A percentile compares a stretch with the other conserved stretches of the same genome.
Evolutionary conservation across 1,140 invertebrate genomes (phyloP).

Genomic region (Parapsyche elsis): DNA sequence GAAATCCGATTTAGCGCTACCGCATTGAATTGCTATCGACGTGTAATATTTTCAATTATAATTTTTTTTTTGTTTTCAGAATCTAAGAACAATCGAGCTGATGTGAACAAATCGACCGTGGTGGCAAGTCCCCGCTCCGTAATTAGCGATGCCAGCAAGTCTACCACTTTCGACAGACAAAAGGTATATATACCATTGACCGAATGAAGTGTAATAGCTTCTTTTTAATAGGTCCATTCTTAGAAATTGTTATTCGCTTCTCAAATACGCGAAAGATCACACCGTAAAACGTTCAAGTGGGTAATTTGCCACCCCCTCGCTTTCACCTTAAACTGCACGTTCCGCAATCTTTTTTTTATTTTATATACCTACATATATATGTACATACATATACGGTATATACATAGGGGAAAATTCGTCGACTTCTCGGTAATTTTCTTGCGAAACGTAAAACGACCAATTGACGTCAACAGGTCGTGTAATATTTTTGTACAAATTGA

Average conservation of each 20-base stretch:
- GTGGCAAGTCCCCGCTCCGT: background rate
- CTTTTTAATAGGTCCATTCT: constrained; percentile 6
- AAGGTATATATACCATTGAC: background rate
- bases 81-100: background rate
- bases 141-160: background rate
- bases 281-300: constrained; percentile 37
- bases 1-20: too few species aligned
- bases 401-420: background rate
- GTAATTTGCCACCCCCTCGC: constrained; percentile 38
- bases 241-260: constrained; percentile 29
- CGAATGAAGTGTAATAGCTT: background rate
- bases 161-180: background rate
- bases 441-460: too few species aligned
- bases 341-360: constrained; percentile 32
- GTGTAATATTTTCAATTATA: background rate
- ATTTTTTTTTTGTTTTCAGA: too few species aligned
- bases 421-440: background rate
- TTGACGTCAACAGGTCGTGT: background rate
- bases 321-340: constrained; percentile 46
- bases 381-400: too few species aligned
- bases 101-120: background rate
- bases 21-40: too few species aligned
- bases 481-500: background rate
- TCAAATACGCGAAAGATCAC: constrained; percentile 24
- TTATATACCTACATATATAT: too few species aligned